Evolutionary conservation across 2,113 vertebrate genomes (phyloP), one percentile per base, ranked within the genome.

Genomic region (Colaptes auratus): DNA sequence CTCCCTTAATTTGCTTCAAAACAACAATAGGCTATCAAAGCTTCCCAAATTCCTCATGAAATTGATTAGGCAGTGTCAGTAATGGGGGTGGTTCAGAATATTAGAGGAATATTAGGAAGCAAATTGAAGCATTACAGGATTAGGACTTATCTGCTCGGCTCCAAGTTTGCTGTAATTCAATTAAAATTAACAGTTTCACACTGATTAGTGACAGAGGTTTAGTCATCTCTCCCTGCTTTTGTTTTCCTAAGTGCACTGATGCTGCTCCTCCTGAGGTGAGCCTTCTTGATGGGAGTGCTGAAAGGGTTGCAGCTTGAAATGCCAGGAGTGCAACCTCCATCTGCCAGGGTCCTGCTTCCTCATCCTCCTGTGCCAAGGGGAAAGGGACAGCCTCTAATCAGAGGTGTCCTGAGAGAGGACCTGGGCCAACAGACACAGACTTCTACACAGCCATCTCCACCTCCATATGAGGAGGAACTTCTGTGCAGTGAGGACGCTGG

Each of bases 61-160:
- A 96, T 94, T 21, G 90, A 92, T 95, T 96, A 66, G 79, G 39
- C 9, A 55, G 81, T n/a, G 55, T 30, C 50, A 95, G 78, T 17
- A 71, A 82, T 39, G 55, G 13, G 2, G 1, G 76, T 69, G 67
- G 3, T 59, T 77, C 64, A 65, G 66, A 83, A 80, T 77, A 74
- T 93, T 86, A 92, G 83, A 63, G 86, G 96, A 88, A 77, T 65
- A 91, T 89, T 79, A 95, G 60, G 89, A 89, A 73, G 86, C 71
- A 93, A 96, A 95, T 88, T 46, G 93, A 89, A 96, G 91, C 76
- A 69, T 96, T 88, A 84, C 36, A 46, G 81, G 86, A 96, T 96
- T 92, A 96, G 75, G 63, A 63, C 8, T 93, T 86, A 90, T 95
- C 93, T 71, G 72, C 77, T 73, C 12, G 59, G 83, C 69, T 59